Percentiles rank a stretch among this genome's conserved stretches.
These are phyloP conservation scores for Trogon surrucura DNA, from an alignment of 2,113 vertebrate genomes.

Conservation along the genomic window DNA sequence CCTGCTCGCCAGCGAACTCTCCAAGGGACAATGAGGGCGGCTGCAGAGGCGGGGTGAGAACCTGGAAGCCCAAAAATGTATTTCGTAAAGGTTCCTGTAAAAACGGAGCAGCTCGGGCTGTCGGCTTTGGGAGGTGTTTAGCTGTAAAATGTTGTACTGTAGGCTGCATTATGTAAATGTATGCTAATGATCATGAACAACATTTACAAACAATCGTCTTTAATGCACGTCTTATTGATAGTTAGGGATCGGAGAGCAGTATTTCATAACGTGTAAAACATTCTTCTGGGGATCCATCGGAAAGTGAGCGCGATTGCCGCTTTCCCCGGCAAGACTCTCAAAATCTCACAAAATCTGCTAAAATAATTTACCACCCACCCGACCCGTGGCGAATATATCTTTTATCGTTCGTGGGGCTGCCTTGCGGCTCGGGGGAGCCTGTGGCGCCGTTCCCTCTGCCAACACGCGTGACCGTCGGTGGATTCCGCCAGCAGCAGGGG, in stretches of 20 bases:
- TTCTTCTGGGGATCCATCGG: constrained; percentile 15
- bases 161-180: constrained; percentile 63
- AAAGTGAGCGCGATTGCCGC: background rate
- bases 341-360: background rate
- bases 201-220: constrained; percentile 63
- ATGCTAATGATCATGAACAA: constrained; percentile 55
- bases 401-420: background rate
- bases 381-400: background rate
- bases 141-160: background rate
- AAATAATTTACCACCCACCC: rapidly evolving
- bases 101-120: background rate
- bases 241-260: constrained; percentile 24
- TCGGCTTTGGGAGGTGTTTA: background rate
- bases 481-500: background rate
- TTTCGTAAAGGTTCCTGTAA: background rate
- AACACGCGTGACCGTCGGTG: background rate
- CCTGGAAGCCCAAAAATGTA: background rate
- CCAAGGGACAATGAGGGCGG: background rate
- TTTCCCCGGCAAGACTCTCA: background rate
- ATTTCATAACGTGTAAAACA: background rate
- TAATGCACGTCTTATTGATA: constrained; percentile 61
- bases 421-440: background rate
- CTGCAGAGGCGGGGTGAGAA: background rate
- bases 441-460: rapidly evolving
- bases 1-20: background rate